Evolutionary conservation across 37 sponge, comb jelly and placozoan genomes (phyloP).

Genomic region (Diacarnus erythraeanus): DNA sequence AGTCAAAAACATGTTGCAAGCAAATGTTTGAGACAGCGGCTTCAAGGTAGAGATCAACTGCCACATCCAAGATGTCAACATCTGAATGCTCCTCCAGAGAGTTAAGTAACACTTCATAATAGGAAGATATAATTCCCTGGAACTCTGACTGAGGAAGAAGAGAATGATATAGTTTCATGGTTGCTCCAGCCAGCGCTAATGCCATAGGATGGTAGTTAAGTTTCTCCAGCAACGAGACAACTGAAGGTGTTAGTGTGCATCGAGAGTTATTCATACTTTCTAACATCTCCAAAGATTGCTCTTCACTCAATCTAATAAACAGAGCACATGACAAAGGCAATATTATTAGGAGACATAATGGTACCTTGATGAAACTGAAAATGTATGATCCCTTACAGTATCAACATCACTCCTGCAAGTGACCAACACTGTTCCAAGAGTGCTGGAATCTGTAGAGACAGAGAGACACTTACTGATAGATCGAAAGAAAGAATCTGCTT

Average conservation of each 20-base stretch:
- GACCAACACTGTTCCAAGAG: background rate
- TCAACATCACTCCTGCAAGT: background rate
- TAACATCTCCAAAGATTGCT: background rate
- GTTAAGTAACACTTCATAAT: conserved; percentile 22
- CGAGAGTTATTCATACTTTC: background rate
- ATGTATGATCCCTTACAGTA: background rate
- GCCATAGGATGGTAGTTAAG: conserved; percentile 31
- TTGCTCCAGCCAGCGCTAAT: conserved; percentile 43
- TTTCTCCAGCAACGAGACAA: background rate
- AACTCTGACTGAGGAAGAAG: background rate
- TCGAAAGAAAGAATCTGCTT: background rate
- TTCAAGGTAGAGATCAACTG: conserved; percentile 32
- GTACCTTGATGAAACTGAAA: background rate
- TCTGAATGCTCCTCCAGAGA: background rate
- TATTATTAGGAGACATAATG: no score
- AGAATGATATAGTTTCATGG: conserved; percentile 37
- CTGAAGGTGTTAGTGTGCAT: background rate
- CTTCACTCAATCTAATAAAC: background rate
- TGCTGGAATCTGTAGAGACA: background rate
- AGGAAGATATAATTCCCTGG: background rate
- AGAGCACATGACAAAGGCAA: no score
- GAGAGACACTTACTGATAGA: background rate
- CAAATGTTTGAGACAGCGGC: conserved; percentile 31
- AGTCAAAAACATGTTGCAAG: conserved; percentile 39
- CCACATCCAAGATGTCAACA: background rate